Evolutionary conservation across 2,888 invertebrate genomes (phyloP), one percentile per base, ranked within the genome.

Genomic region (Ennomos fuscantarius): DNA sequence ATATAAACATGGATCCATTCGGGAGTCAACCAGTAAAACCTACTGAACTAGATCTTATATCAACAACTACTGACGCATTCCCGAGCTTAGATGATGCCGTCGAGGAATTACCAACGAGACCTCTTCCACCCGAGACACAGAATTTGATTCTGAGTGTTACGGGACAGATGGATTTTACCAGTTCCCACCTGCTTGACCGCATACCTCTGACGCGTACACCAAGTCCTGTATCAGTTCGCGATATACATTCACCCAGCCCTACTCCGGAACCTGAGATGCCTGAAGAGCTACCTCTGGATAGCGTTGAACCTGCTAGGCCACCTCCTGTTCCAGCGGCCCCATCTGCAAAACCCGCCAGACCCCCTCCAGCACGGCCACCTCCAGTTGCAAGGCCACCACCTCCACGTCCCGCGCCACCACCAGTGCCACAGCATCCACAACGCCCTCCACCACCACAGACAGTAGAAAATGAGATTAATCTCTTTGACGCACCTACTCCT

Each of bases 91-190:
- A 75, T 2, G 78, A 79, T 45, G 44, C 42, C 8, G 63, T 64
- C 9, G 73, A 65, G 42, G 65, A 70, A 11, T 89, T 87, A 1
- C 93, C 93, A 0, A 79, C 93, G 2, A 94, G 95, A 11, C 94
- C 95, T 5, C 93, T 96, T 15, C 95, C 96, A 0, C 94, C 95
- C 63, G 96, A 96, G 82, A 97, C 97, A 0, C 96, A 97, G 87
- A 96, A 97, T 76, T 89, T 98, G 15, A 95, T 97, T 45, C 93
- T 96, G 67, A 96, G 96, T 34, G 97, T 97, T 1, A 97, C 97
- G 36, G 97, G 96, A 1, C 97, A 96, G 54, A 95, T 97, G 95
- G 97, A 98, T 76, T 96, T 96, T 47, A 96, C 97, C 0, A 97
- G 97, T 70, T 95, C 96, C 3, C 96, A 97, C 76, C 87, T 98